Evolutionary conservation across 2,113 vertebrate species (phyloP), one percentile per base, ranked within the genome.

Genomic region (Nothobranchius furzeri): DNA sequence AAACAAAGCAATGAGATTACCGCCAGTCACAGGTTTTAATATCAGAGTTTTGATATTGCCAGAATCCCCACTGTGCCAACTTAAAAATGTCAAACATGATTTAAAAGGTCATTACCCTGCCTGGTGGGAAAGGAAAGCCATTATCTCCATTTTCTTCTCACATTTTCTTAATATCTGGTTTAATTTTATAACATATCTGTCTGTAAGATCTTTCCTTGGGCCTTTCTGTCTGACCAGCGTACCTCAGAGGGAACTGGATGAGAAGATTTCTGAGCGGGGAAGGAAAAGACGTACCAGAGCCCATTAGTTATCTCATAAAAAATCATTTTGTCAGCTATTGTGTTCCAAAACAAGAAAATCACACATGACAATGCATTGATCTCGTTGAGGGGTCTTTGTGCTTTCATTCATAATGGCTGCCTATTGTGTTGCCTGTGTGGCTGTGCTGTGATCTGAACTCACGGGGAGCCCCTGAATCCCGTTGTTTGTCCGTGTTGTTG

Each of bases 11-110:
- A 93, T 93, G 89, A 93, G 91, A 95, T 95, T 94, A 95, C 88
- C 77, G 84, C 81, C 90, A 88, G 84, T 93, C 90, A 93, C 92
- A 88, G 59, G 89, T 87, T 93, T 95, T 94, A 93, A 92, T 93
- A 94, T 95, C 89, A 83, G 82, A 83, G 88, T 89, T 77, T 67
- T 82, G 91, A 89, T 94, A 95, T 94, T 93, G 90, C 89, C 61
- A 83, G 73, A 76, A 77, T 87, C 91, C 90, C 93, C 91, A 91
- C 89, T 84, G 92, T 86, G 72, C 86, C 87, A 90, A 89, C 92
- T 95, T 93, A 93, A 91, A 94, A 94, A 93, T 92, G 95, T 94
- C 95, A 95, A 91, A 92, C 69, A 76, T 93, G 94, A 97, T 96
- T 96, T 96, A 95, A 92, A 94, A 93, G 91, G 92, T 94, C 94